phyloP scores from a whole-genome alignment of 2,888 invertebrate species.

The Barypeithes pellucidus region DNA sequence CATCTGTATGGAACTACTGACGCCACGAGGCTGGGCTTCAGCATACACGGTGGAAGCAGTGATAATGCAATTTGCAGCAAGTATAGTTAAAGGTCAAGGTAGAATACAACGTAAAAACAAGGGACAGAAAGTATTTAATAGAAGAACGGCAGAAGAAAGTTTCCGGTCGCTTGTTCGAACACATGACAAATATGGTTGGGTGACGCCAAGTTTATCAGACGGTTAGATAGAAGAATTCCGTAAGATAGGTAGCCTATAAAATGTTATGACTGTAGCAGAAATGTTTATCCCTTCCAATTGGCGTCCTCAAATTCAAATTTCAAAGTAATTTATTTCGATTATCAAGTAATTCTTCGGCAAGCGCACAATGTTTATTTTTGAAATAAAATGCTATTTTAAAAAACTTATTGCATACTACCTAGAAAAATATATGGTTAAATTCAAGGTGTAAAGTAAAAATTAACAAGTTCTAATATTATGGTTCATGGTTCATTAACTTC shows the following conservation, averaged over 20 bases:
- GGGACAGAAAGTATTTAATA: constrained; percentile 84
- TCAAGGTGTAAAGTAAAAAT: too few species aligned
- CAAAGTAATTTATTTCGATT: background rate
- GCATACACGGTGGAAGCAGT: constrained; percentile 91
- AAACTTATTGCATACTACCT: too few species aligned
- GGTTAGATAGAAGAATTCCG: constrained; percentile 74
- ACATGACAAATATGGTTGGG: constrained; percentile 94
- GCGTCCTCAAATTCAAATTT: background rate
- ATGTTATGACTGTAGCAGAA: constrained; percentile 2
- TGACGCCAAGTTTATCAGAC: constrained; percentile 88
- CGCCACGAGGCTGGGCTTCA: constrained; percentile 91
- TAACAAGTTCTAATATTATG: too few species aligned
- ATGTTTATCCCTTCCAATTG: background rate
- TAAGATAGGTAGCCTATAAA: constrained; percentile 1
- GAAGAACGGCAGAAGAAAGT: constrained; percentile 89
- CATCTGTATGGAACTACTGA: constrained; percentile 91
- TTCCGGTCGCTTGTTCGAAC: constrained; percentile 91
- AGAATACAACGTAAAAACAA: constrained; percentile 86
- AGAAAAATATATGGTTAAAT: too few species aligned
- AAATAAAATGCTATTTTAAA: too few species aligned
- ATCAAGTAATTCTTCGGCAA: background rate
- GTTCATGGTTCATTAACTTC: too few species aligned
- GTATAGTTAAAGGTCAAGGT: constrained; percentile 90
- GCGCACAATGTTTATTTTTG: background rate
- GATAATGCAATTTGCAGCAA: constrained; percentile 91